These are phyloP conservation scores for Gila orcuttii DNA, from an alignment of 2,113 vertebrate species.

Conservation along the genomic window DNA sequence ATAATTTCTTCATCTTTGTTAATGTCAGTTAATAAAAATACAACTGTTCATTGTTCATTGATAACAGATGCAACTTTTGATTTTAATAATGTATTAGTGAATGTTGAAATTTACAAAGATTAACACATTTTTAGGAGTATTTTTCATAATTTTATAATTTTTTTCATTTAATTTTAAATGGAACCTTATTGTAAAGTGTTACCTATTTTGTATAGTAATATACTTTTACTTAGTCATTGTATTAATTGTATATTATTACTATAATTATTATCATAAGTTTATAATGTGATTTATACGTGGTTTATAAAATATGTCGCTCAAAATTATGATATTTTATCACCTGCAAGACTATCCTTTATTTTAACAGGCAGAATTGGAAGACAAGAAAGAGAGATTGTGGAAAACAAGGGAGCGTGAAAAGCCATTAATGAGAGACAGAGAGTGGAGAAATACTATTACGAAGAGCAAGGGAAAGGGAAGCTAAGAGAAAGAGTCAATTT, in stretches of 20 bases:
- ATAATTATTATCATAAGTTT: background rate
- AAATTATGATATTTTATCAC: background rate
- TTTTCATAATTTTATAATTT: background rate
- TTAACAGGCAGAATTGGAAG: background rate
- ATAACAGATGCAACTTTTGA: background rate
- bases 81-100: background rate
- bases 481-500: conserved; percentile 59
- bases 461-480: conserved; percentile 28
- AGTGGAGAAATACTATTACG: conserved; percentile 4
- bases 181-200: background rate
- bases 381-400: background rate
- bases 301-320: background rate
- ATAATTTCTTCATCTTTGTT: background rate
- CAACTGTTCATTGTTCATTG: background rate
- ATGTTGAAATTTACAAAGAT: background rate
- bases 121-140: background rate
- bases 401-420: background rate
- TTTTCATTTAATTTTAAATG: background rate
- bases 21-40: background rate
- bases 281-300: background rate
- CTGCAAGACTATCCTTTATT: background rate
- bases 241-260: background rate
- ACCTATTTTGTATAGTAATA: too few species aligned
- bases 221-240: background rate
- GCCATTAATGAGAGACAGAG: background rate